Percentiles rank a stretch among this genome's conserved stretches.
Evolutionary conservation across 1,140 invertebrate genomes (phyloP).

Genomic region (Pectinophora gossypiella): DNA sequence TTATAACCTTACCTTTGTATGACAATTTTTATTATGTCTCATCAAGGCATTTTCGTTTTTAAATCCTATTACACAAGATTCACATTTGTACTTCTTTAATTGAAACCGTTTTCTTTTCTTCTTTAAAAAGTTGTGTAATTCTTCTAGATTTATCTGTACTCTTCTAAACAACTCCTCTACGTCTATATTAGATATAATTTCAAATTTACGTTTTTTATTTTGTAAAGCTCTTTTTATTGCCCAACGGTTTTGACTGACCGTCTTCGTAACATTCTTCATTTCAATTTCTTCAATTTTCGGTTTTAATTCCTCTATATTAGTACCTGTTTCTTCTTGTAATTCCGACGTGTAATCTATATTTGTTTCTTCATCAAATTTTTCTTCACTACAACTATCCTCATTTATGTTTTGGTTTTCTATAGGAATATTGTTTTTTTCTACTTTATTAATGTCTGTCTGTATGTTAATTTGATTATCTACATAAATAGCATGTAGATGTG

Average conservation of each 20-base stretch:
- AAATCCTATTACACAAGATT: constrained; percentile 15
- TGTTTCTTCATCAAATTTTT: neutral
- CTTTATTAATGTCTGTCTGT: constrained; percentile 4
- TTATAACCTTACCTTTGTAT: constrained; percentile 14
- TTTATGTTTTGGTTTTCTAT: too few relatives aligned
- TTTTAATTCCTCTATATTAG: neutral
- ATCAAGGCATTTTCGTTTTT: constrained; percentile 7
- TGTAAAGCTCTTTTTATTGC: constrained; percentile 14
- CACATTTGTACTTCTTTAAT: constrained; percentile 16
- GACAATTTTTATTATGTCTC: constrained; percentile 12
- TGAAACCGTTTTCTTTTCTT: constrained; percentile 13
- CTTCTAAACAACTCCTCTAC: constrained; percentile 9
- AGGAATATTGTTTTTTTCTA: constrained; percentile 3
- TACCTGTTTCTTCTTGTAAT: neutral
- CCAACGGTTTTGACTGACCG: too few relatives aligned
- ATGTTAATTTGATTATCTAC: constrained; percentile 1
- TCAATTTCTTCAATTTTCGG: constrained; percentile 3
- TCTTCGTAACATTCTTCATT: constrained; percentile 11
- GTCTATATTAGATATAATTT: constrained; percentile 13
- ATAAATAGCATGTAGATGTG: constrained; percentile 10
- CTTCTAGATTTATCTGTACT: constrained; percentile 10
- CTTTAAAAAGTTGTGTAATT: constrained; percentile 7
- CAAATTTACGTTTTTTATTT: constrained; percentile 33
- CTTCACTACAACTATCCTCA: too few relatives aligned
- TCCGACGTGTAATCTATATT: neutral